A percentile compares a stretch with the other conserved stretches of the same genome.
Evolutionary conservation across 2,113 vertebrate species (phyloP).

Genomic region (Leptobrachium leishanense): DNA sequence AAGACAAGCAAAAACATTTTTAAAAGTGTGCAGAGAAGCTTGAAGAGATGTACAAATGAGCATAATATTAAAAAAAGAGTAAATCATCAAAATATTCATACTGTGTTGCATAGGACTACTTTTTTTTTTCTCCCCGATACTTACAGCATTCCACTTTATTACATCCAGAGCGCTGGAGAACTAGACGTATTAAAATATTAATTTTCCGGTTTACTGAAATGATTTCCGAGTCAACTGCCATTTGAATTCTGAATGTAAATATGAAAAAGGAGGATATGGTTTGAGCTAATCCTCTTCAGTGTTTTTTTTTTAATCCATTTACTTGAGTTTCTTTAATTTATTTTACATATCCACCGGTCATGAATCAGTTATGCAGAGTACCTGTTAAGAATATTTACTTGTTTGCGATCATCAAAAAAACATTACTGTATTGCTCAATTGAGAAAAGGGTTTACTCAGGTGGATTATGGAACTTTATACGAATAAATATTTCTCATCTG

Average conservation of each 20-base stretch:
- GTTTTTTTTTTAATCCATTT: conserved; percentile 52
- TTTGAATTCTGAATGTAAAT: conserved; percentile 64
- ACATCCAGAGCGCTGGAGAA: conserved; percentile 65
- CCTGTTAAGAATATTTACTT: conserved; percentile 30
- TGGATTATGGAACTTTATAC: neutral
- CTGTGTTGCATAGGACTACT: conserved; percentile 53
- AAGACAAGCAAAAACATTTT: conserved; percentile 12
- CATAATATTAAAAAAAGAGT: conserved; percentile 9
- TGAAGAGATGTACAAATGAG: neutral
- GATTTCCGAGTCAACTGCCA: conserved; percentile 70
- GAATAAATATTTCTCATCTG: too few species aligned
- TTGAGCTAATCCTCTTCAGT: conserved; percentile 61
- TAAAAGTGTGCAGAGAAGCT: neutral
- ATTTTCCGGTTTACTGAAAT: conserved; percentile 83
- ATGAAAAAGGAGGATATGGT: conserved; percentile 59
- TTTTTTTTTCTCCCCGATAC: conserved; percentile 56
- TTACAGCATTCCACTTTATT: conserved; percentile 62
- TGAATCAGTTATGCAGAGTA: conserved; percentile 35
- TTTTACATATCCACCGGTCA: conserved; percentile 26
- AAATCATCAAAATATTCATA: conserved; percentile 63
- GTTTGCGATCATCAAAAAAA: neutral
- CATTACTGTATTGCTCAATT: neutral
- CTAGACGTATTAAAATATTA: conserved; percentile 78
- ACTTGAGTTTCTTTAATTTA: conserved; percentile 52
- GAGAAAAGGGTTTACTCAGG: neutral